Base-by-base conservation (phyloP, 2,113 vertebrate genomes). In the Anguilla japonica region DNA sequence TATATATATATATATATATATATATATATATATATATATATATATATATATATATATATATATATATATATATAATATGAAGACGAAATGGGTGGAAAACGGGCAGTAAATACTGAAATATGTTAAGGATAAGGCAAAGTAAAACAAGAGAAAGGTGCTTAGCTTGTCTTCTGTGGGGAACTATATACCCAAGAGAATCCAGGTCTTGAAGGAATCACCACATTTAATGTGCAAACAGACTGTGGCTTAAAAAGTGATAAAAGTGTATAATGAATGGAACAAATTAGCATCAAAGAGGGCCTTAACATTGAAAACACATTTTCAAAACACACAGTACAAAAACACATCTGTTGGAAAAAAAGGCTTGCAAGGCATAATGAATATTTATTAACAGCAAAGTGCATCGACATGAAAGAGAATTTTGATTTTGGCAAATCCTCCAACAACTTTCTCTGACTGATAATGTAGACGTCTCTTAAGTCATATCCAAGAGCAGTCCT, bases 231-330 rank as follows among this genome's bases (percentile, higher is more conserved):
- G 83, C 83, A 88, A 86, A 89, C 82, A 88, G 67, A 87, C 82
- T 83, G 80, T 81, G 57, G 87, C 83, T 83, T 87, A 86, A 82
- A 40, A 86, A 87, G 90, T 85, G 88, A 87, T 90, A 90, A 91
- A 89, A 91, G 84, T 81, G 86, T 90, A 91, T 91, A 92, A 92
- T 89, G 83, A 92, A 91, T 89, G 90, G 90, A 92, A 91, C 87
- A 92, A 89, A 92, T 91, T 90, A 92, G 84, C 89, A 91, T 91
- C 91, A 92, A 92, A 92, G 89, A 88, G 81, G 20, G 26, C 81
- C 79, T 86, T 63, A 60, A 82, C 88, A 92, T 91, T 91, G 81
- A 84, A 90, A 91, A 89, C 90, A 91, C 81, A 90, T 89, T 89
- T 90, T 89, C 86, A 83, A 88, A 89, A 89, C 90, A 86, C 90